Conservation (phyloP, 2,888 invertebrate species). For the Sinhomidia bicolor region DNA sequence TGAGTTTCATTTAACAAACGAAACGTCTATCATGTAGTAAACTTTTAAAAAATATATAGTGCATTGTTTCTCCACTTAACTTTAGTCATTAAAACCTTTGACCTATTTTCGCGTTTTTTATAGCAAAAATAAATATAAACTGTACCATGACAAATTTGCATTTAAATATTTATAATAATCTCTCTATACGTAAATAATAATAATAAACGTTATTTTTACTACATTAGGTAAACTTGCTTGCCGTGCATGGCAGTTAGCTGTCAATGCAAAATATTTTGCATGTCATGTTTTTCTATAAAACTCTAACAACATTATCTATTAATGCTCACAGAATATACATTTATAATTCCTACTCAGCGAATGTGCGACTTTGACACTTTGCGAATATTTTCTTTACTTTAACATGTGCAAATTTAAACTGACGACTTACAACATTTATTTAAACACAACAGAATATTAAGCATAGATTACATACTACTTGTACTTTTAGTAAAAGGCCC, state of each 20-base stretch:
- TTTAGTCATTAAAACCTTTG: background rate
- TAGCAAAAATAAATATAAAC: background rate
- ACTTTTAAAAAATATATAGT: no score
- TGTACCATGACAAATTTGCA: background rate
- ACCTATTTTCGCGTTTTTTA: background rate
- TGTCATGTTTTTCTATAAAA: slow-evolving; percentile 10
- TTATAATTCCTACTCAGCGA: background rate
- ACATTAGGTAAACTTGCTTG: slow-evolving; percentile 42
- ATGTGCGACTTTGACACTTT: background rate
- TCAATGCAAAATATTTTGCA: slow-evolving; percentile 50
- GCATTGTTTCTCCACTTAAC: background rate
- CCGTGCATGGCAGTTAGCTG: slow-evolving; percentile 62
- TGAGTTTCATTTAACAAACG: background rate
- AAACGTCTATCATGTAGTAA: background rate
- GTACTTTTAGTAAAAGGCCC: no score
- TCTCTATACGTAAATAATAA: background rate
- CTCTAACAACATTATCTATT: background rate
- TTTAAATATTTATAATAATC: background rate
- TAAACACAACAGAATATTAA: no score
- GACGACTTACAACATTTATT: no score
- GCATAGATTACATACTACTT: no score
- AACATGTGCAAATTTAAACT: no score
- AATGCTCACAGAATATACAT: background rate
- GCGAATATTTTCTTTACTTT: no score
- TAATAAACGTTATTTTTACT: no score